Evolutionary conservation across 2,797 vertebrate species (phyloP).

Genomic region (Coracias cyanogaster): DNA sequence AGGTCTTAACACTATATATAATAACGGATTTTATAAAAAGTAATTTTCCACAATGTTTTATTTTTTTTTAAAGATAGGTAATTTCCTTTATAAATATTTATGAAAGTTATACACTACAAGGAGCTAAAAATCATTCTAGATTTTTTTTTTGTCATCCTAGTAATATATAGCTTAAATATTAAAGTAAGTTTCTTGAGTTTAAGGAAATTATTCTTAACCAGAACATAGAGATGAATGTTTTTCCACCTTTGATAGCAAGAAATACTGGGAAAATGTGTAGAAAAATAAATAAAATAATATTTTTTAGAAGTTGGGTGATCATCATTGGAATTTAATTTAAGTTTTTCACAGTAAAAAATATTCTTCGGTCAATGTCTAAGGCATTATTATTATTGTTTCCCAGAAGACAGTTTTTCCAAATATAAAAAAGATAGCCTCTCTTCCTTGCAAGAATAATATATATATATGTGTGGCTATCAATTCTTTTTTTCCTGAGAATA

Average conservation of each 20-base stretch:
- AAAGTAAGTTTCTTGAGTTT: not conserved
- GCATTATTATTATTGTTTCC: constrained; percentile 22
- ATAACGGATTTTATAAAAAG: constrained; percentile 19
- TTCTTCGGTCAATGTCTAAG: not conserved
- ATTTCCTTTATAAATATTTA: constrained; percentile 65
- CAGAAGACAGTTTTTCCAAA: constrained; percentile 15
- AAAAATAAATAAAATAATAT: not conserved
- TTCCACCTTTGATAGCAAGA: not conserved
- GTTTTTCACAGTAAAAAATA: not conserved
- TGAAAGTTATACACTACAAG: not conserved
- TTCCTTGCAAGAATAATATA: not conserved
- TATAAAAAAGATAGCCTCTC: not conserved
- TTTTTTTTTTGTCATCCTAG: constrained; percentile 17
- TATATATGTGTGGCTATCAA: not conserved
- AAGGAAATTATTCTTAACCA: not conserved
- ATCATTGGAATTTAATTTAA: not conserved
- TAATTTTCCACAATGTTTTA: constrained; percentile 31
- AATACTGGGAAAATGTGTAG: not conserved
- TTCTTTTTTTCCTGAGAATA: not conserved
- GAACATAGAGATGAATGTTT: not conserved
- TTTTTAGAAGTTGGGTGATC: not conserved
- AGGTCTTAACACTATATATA: not conserved
- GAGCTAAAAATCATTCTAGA: constrained; percentile 6
- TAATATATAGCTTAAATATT: not conserved
- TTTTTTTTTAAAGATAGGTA: not conserved